These are phyloP conservation scores for Phytoseiulus persimilis DNA, from an alignment of 2,888 invertebrate genomes.

Conservation along the genomic window DNA sequence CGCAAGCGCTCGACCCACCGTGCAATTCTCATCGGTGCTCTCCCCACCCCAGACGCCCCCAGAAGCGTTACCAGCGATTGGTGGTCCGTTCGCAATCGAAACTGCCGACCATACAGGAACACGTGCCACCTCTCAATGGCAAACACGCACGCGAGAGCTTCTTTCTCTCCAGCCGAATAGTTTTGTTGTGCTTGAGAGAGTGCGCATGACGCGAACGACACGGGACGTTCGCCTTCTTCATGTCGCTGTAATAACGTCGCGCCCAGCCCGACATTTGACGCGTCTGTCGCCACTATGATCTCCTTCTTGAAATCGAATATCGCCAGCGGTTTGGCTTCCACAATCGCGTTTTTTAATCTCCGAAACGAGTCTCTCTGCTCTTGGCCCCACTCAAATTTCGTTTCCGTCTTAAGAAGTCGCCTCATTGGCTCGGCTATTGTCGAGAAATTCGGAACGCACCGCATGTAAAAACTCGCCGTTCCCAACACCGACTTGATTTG, in stretches of 20 bases:
- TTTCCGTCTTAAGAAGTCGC: slow-evolving; percentile 41
- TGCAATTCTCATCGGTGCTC: background rate
- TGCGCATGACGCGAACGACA: background rate
- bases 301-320: background rate
- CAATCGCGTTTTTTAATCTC: slow-evolving; percentile 11
- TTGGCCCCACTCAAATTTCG: slow-evolving; percentile 43
- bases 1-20: background rate
- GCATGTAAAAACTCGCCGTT: slow-evolving; percentile 43
- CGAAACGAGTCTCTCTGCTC: slow-evolving; percentile 43
- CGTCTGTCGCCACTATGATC: background rate
- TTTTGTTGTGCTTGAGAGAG: background rate
- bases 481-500: slow-evolving; percentile 44
- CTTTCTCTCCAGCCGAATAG: background rate
- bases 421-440: slow-evolving; percentile 43
- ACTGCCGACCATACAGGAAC: background rate
- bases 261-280: background rate
- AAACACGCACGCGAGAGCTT: slow-evolving; percentile 8
- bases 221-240: background rate
- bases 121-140: background rate
- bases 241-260: background rate
- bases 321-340: slow-evolving; percentile 38
- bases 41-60: background rate
- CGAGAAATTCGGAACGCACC: slow-evolving; percentile 43
- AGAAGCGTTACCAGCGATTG: background rate
- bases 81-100: background rate